Percentiles rank a stretch among this genome's conserved stretches.
These are phyloP conservation scores for Indri indri DNA, from an alignment of 2,113 vertebrate species.

Conservation along the genomic window DNA sequence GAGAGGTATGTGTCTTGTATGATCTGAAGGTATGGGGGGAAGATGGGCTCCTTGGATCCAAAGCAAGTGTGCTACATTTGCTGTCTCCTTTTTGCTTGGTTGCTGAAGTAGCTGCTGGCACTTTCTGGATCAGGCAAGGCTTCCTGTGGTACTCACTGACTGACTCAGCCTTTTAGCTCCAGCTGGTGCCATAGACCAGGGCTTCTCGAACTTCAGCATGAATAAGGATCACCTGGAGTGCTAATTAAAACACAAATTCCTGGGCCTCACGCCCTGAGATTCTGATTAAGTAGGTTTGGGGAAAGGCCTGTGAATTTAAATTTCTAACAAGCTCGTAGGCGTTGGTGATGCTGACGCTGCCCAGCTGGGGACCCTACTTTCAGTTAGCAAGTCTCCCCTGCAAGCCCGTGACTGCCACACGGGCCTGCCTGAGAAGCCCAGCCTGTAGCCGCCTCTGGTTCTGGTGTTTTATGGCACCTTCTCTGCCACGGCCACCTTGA, in stretches of 20 bases:
- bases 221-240: not conserved
- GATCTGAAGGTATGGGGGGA: not conserved
- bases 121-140: not conserved
- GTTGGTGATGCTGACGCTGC: not conserved
- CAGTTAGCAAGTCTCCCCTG: not conserved
- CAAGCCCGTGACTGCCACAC: not conserved
- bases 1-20: not conserved
- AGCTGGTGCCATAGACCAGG: not conserved
- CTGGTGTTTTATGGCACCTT: not conserved
- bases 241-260: not conserved
- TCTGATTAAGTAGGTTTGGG: not conserved
- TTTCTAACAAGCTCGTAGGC: not conserved
- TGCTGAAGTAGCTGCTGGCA: not conserved
- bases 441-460: not conserved
- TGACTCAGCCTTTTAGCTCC: not conserved
- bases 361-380: not conserved
- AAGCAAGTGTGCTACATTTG: fast-evolving
- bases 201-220: not conserved
- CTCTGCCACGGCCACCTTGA: not conserved
- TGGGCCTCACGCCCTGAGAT: not conserved
- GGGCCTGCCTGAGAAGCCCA: not conserved
- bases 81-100: not conserved
- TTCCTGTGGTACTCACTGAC: not conserved
- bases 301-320: not conserved
- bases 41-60: not conserved